Base-by-base conservation (phyloP, 2,113 vertebrate species). In the Phodopus roborovskii region DNA sequence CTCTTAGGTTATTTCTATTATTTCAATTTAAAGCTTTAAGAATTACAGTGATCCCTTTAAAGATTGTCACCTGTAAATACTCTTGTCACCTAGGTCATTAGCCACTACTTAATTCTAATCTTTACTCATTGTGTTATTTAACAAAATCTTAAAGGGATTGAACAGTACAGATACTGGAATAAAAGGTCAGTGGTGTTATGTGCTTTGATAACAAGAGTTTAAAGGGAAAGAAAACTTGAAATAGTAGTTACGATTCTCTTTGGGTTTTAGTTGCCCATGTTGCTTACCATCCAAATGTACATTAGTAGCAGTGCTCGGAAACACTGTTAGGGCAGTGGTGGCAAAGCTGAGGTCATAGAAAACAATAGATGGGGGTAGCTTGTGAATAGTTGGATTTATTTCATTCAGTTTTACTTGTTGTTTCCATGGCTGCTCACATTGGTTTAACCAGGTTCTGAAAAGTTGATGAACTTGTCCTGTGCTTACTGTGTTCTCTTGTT, bases 61-160 rank as follows among this genome's bases (percentile, higher is more conserved):
- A 90, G 48, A 90, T 28, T 70, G 20, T 88, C 30, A 64, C 70
- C 74, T 94, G 3, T 88, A 73, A 91, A 68, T 92, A 85, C 5
- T 91, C 45, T 53, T 95, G 36, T 83, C 68, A n/a, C 58, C 96
- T 7, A 17, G n/a, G 36, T 85, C 73, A 56, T 90, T 8, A 30
- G 53, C 62, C 53, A 85, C 28, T 97, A 84, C 94, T 92, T 58
- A 77, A 87, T 94, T 95, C 56, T 85, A 91, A 82, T 24, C 24
- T 73, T 62, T 7, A 96, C 66, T 75, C 22, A 88, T 84, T 97
- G 11, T 86, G 2, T 92, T 95, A 30, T 26, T 90, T 94, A 90
- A 36, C 79, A 91, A 88, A 97, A 86, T 8, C 22, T 85, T 94
- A 85, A 60, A 19, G 60, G 7, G 56, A 78, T 88, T 78, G 30